These are phyloP conservation scores for Dipus sagitta DNA, from an alignment of 2,797 vertebrate genomes.

Conservation along the genomic window DNA sequence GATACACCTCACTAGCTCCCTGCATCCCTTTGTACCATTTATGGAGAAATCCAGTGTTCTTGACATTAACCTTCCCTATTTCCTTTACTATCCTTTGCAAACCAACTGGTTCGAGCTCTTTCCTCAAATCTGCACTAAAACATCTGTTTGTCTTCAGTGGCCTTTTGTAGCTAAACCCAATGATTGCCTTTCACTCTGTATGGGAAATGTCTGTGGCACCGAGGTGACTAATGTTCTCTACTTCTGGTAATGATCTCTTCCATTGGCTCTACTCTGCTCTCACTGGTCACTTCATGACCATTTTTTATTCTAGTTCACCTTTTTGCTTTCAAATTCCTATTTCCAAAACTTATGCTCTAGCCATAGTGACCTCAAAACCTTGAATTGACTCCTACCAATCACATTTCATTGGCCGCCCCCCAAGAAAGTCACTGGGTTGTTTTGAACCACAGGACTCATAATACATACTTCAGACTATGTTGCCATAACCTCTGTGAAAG, in stretches of 20 bases:
- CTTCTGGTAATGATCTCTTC: neutral
- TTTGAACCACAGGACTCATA: neutral
- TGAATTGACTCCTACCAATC: conserved; percentile 25
- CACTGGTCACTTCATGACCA: neutral
- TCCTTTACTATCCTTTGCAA: neutral
- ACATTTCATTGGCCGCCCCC: conserved; percentile 1
- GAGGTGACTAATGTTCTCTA: neutral
- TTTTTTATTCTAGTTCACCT: neutral
- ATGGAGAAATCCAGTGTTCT: neutral
- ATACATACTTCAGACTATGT: conserved; percentile 60
- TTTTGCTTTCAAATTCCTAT: neutral
- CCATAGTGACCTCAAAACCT: conserved; percentile 14
- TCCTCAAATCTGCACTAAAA: neutral
- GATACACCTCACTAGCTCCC: neutral
- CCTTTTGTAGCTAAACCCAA: neutral
- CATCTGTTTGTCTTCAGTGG: neutral
- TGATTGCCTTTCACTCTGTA: neutral
- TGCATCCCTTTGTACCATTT: neutral
- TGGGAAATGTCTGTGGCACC: neutral
- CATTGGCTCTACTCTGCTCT: neutral
- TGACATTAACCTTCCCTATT: neutral
- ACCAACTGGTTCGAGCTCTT: neutral
- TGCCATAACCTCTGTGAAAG: conserved; percentile 77
- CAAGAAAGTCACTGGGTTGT: conserved; percentile 53
- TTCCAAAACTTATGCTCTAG: neutral